phyloP scores from a whole-genome alignment of 2,797 vertebrate species.

The Stomatorhinus walkeri region DNA sequence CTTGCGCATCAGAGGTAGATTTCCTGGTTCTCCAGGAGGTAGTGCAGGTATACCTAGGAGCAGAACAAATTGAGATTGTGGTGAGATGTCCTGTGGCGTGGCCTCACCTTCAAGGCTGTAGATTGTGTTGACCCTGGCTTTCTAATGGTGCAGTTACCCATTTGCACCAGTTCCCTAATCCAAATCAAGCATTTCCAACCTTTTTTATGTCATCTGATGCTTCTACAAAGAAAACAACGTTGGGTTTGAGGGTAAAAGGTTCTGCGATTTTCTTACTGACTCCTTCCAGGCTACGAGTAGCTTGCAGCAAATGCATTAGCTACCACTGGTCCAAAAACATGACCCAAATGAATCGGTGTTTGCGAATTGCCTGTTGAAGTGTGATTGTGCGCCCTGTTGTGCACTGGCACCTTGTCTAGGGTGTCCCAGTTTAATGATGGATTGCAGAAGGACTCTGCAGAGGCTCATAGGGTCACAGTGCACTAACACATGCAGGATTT shows the following conservation, averaged over 20 bases:
- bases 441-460: background rate
- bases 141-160: background rate
- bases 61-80: no score
- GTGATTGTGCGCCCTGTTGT: background rate
- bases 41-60: background rate
- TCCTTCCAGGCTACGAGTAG: background rate
- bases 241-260: background rate
- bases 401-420: background rate
- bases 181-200: background rate
- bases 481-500: background rate
- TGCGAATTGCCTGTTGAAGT: background rate
- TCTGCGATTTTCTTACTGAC: background rate
- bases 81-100: background rate
- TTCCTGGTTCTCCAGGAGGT: background rate
- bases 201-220: background rate
- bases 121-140: background rate
- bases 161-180: background rate
- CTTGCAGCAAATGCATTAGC: background rate
- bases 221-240: background rate
- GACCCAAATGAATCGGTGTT: background rate
- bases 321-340: background rate
- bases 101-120: background rate
- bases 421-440: background rate
- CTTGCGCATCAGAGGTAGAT: background rate
- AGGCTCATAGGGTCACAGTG: background rate